Base-by-base conservation (phyloP, 2,888 invertebrate genomes). In the Lasius platythorax region DNA sequence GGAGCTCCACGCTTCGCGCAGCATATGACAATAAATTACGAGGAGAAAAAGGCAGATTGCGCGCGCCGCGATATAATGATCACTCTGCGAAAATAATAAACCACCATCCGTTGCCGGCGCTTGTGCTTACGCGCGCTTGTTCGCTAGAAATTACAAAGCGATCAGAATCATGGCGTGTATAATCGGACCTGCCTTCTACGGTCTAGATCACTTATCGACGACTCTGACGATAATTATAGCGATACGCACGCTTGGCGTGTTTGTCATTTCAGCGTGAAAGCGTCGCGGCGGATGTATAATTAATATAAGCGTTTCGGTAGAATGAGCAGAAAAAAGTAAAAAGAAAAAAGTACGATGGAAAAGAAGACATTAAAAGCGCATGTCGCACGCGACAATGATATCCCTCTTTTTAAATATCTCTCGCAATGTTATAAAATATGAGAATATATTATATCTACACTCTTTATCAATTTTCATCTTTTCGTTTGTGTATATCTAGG, bases 181-280 rank as follows among this genome's bases (percentile, higher is more conserved):
- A 85, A 90, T 90, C 90, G 82, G 58, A 53, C 56, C 40, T 46
- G 40, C 64, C n/a, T 87, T 90, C 87, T 82, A 87, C 86, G 82
- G 90, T 67, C 89, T 87, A 89, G 90, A 90, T 90, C 90, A 87
- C 84, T 90, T 90, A 90, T 90, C 90, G 89, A 85, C 79, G 67
- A 33, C 53, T 53, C 53, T 82, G 50, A 82, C 85, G 83, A 53
- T 90, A 90, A 90, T 90, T 90, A 90, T 90, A 90, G 90, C 86
- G 75, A 68, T 86, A 85, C 87, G 86, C 90, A 74, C 67, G 68
- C 70, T 37, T 43, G 66, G 33, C 86, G 70, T 86, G 86, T 83
- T 83, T 75, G 87, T 83, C 76, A 79, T 87, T 90, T 87, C 64
- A 81, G 79, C 84, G 87, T 87, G 89, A 90, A 89, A 86, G 86